phyloP scores from a whole-genome alignment of 2,113 vertebrate species.

The Serilophus lunatus region DNA sequence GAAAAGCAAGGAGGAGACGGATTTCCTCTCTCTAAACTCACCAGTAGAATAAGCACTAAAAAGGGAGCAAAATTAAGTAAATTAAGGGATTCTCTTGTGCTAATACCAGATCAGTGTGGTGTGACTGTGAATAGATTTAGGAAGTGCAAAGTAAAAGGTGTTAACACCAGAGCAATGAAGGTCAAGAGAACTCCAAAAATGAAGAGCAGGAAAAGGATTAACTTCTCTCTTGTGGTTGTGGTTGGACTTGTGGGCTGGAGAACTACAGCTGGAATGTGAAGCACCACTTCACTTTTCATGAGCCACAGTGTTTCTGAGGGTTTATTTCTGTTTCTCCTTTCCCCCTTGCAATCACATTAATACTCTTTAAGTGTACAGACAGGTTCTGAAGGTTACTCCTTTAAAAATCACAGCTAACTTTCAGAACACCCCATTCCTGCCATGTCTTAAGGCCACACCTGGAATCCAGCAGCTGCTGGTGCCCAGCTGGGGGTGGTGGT shows the following conservation, averaged over 20 bases:
- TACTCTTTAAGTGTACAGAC: not conserved
- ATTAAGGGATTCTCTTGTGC: not conserved
- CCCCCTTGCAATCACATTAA: not conserved
- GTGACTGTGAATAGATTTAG: not conserved
- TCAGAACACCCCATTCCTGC: rapidly evolving
- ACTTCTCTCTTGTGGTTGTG: not conserved
- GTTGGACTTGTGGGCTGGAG: not conserved
- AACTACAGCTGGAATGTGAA: not conserved
- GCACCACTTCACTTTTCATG: rapidly evolving
- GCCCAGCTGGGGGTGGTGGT: no score
- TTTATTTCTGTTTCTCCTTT: not conserved
- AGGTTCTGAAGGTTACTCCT: not conserved
- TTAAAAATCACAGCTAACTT: not conserved
- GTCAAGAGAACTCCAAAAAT: not conserved
- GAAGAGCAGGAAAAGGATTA: not conserved
- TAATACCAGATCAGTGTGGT: not conserved
- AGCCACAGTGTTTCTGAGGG: not conserved
- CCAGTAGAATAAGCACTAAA: no score
- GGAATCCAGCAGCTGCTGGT: no score
- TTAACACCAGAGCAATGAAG: not conserved
- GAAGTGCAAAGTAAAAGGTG: not conserved
- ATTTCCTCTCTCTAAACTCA: not conserved
- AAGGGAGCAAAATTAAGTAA: not conserved
- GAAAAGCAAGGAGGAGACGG: not conserved
- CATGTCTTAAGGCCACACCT: rapidly evolving